phyloP scores from a whole-genome alignment of 1,140 invertebrate species.

The Parasteatoda tepidariorum region DNA sequence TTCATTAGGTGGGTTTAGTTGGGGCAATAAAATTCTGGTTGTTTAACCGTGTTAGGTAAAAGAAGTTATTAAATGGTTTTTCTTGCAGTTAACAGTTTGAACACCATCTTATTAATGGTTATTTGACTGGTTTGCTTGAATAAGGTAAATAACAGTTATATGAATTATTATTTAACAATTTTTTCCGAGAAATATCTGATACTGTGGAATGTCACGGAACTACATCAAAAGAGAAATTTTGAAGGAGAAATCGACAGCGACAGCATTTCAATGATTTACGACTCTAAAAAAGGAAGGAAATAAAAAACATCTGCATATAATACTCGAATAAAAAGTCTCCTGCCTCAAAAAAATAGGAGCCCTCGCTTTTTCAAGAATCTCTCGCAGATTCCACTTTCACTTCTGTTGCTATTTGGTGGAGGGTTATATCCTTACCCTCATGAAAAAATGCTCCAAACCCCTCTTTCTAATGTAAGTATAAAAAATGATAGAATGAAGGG shows the following conservation, averaged over 20 bases:
- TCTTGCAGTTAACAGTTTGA: no score
- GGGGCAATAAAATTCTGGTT: no score
- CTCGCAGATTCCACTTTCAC: conserved; percentile 56
- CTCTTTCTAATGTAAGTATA: neutral
- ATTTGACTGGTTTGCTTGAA: no score
- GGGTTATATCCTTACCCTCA: neutral
- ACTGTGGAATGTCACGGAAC: no score
- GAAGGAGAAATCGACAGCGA: conserved; percentile 3
- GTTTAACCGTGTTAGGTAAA: no score
- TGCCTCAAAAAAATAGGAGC: neutral
- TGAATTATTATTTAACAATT: no score
- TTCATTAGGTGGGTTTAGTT: no score
- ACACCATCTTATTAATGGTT: no score
- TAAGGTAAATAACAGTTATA: no score
- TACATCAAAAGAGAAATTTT: conserved; percentile 46
- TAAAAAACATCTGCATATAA: no score
- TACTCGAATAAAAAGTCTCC: neutral
- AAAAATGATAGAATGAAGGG: conserved; percentile 8
- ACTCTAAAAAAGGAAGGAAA: conserved; percentile 14
- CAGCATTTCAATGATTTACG: conserved; percentile 49
- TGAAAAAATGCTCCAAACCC: conserved; percentile 34
- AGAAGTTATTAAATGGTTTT: no score
- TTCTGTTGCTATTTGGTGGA: conserved; percentile 24
- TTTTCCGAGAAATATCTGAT: no score
- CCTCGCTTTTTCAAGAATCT: conserved; percentile 40